Evolutionary conservation across 1,140 invertebrate species (phyloP).

Genomic region (Nephotettix cincticeps): DNA sequence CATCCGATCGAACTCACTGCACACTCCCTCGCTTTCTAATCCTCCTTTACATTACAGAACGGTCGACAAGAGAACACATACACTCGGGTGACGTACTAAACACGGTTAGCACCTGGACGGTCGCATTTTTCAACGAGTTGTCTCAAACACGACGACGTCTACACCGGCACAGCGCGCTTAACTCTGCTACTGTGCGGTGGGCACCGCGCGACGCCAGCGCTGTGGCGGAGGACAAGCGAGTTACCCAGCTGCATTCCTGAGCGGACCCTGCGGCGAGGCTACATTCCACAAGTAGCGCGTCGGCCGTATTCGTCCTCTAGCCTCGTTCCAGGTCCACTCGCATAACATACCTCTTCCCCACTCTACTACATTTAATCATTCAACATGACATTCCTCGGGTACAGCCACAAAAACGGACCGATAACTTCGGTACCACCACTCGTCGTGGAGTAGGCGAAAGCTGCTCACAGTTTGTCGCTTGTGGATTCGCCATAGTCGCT

Average conservation of each 20-base stretch:
- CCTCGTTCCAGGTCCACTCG: constrained; percentile 5
- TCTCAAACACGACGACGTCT: neutral
- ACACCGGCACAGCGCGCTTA: neutral
- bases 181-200: constrained; percentile 10
- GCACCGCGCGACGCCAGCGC: neutral
- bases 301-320: constrained; percentile 7
- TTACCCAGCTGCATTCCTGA: constrained; percentile 14
- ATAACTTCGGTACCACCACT: constrained; percentile 2
- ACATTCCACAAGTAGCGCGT: constrained; percentile 16
- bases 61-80: neutral
- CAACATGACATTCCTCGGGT: constrained; percentile 23
- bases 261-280: constrained; percentile 7
- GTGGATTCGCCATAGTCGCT: no score
- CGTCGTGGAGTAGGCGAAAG: neutral
- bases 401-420: constrained; percentile 17
- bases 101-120: no score
- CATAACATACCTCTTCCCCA: constrained; percentile 26
- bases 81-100: neutral
- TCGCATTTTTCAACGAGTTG: neutral
- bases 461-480: no score
- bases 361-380: constrained; percentile 27
- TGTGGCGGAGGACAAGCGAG: constrained; percentile 18
- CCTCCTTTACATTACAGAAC: no score
- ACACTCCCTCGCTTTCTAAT: neutral
- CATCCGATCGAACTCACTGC: neutral